Conservation (phyloP, 1,140 invertebrate genomes). For the Drosophila bifasciata region DNA sequence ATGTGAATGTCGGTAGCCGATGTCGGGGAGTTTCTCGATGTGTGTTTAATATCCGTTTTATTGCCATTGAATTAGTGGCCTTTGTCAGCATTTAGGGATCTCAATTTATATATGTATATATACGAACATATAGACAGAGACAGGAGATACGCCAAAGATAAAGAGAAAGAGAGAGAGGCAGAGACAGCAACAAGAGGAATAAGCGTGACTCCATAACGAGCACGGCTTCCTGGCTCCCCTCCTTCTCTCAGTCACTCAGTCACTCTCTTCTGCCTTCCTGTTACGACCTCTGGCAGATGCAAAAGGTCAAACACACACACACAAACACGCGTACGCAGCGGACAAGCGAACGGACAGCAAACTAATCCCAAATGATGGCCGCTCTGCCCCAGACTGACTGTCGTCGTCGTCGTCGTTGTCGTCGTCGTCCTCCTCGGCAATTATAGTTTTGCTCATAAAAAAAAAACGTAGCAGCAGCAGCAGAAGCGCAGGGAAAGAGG, state of each 20-base stretch:
- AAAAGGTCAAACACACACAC: constrained; percentile 65
- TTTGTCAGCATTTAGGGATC: constrained; percentile 81
- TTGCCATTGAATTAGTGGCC: constrained; percentile 80
- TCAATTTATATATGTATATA: constrained; percentile 73
- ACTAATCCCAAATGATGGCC: constrained; percentile 78
- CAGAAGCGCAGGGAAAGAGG: too few relatives aligned
- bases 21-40: constrained; percentile 58
- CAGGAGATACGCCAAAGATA: too few relatives aligned
- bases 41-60: constrained; percentile 82
- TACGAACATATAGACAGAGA: background rate
- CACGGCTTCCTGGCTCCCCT: constrained; percentile 39
- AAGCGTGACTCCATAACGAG: constrained; percentile 77
- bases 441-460: constrained; percentile 15
- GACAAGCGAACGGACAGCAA: constrained; percentile 8
- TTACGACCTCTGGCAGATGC: constrained; percentile 72
- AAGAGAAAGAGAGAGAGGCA: too few relatives aligned
- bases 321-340: constrained; percentile 16
- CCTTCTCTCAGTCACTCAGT: constrained; percentile 8
- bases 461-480: too few relatives aligned
- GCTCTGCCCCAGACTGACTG: constrained; percentile 73
- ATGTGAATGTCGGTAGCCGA: constrained; percentile 59
- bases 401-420: constrained; percentile 54
- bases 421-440: constrained; percentile 23
- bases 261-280: background rate
- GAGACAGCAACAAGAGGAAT: constrained; percentile 28